These are phyloP conservation scores for Hafferia zeledoni DNA, from an alignment of 2,797 vertebrate species.

Conservation along the genomic window DNA sequence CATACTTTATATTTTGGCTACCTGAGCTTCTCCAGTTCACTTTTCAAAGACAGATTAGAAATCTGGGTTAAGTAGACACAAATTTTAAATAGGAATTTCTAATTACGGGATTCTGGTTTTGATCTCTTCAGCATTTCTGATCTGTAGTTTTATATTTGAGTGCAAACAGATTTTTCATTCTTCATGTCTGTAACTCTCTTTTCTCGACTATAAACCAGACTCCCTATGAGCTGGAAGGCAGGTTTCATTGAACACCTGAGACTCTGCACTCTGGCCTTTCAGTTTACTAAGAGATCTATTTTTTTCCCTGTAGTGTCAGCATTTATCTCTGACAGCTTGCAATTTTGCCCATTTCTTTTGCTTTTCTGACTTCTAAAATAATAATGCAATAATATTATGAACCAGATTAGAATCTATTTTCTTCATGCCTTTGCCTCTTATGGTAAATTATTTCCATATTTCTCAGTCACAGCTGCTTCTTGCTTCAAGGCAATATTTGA, in stretches of 20 bases:
- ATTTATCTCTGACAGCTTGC: not conserved
- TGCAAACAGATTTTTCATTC: not conserved
- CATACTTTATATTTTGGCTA: not conserved
- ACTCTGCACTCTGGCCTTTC: not conserved
- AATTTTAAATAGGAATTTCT: not conserved
- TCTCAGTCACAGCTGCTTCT: not conserved
- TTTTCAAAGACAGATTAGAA: not conserved
- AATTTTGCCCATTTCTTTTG: not conserved
- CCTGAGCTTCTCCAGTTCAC: not conserved
- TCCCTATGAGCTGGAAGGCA: not conserved
- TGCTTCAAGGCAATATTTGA: not conserved
- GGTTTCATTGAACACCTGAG: not conserved
- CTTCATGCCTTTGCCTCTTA: not conserved
- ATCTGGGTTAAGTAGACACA: not conserved
- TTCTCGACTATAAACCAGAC: not conserved
- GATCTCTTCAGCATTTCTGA: conserved; percentile 5
- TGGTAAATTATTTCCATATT: conserved; percentile 14
- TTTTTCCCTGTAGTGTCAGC: not conserved
- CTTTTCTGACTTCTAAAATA: not conserved
- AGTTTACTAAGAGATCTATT: not conserved
- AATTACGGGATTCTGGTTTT: not conserved
- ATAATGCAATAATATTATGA: not conserved
- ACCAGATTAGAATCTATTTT: conserved; percentile 20
- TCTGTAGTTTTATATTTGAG: not conserved
- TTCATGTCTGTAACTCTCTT: not conserved